Evolutionary conservation across 2,888 invertebrate genomes (phyloP), one percentile per base, ranked within the genome.

Genomic region (Nezara viridula): DNA sequence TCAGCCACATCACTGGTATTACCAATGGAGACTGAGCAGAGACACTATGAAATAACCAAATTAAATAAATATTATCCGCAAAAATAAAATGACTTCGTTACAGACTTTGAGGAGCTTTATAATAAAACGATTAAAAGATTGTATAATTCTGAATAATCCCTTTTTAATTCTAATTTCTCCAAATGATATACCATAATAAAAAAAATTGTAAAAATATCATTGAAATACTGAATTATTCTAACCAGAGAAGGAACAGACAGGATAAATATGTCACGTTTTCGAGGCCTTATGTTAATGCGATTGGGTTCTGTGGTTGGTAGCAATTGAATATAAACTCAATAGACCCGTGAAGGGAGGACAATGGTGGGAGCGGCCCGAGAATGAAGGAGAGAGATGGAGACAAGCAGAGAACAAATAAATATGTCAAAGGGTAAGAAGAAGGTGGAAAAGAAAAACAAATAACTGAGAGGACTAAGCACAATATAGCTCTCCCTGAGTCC

Each of bases 371-470:
- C 44, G 81, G 81, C 32, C 81, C n/a, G 44, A 44, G 81, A 81
- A 47, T 81, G 81, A 81, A 81, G 81, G 81, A 44, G 81, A 81
- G 81, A 81, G 81, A 81, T 47, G 81, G 44, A 81, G 81, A 44
- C 81, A 81, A 81, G 81, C 81, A 81, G 44, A 81, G 44, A 81
- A 81, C 81, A 81, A 81, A 81, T 81, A 81, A 81, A 81, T 81
- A 81, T 81, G 81, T 81, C 81, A 81, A 24, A 81, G 81, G n/a
- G 44, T 44, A 47, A 81, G 81, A 81, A 81, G 81, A 81, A 81
- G 81, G 81, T 81, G 81, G 81, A 81, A 81, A 81, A 81, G 81
- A 81, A 81, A 81, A 81, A 81, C 81, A 81, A 81, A 81, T 81
- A 81, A 81, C 81, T 47, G 44, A n/a, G 40, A 81, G 81, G 81